Percentiles rank a stretch among this genome's conserved stretches.
phyloP scores from a whole-genome alignment of 2,113 vertebrate genomes.

The Hiodon alosoides region DNA sequence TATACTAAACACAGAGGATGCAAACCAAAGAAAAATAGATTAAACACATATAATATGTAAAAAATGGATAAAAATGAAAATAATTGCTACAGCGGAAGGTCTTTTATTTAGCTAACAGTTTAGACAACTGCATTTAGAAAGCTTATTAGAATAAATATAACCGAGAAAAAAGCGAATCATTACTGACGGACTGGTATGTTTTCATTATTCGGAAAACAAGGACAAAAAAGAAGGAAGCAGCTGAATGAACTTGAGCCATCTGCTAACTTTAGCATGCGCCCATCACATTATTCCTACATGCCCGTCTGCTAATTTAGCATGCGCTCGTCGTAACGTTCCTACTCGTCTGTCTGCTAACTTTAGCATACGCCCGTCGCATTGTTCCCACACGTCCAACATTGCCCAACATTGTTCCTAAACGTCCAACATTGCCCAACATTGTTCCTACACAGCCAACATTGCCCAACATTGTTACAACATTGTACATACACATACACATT shows the following conservation, averaged over 20 bases:
- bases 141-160: slow-evolving; percentile 22
- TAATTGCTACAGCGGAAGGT: too few relatives aligned
- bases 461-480: too few relatives aligned
- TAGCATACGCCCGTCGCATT: background rate
- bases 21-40: too few relatives aligned
- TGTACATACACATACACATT: slow-evolving; percentile 32
- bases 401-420: too few relatives aligned
- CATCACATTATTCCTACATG: slow-evolving; percentile 13
- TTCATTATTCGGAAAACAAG: slow-evolving; percentile 38
- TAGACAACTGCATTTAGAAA: slow-evolving; percentile 6
- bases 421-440: too few relatives aligned
- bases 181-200: slow-evolving; percentile 36
- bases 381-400: too few relatives aligned
- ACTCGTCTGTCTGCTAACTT: slow-evolving; percentile 14
- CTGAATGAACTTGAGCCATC: slow-evolving; percentile 35
- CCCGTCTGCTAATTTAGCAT: background rate
- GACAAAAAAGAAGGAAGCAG: slow-evolving; percentile 16
- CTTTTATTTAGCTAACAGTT: too few relatives aligned
- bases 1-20: too few relatives aligned
- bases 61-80: too few relatives aligned
- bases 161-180: slow-evolving; percentile 23
- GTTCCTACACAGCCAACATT: too few relatives aligned
- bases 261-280: slow-evolving; percentile 27
- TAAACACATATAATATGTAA: too few relatives aligned
- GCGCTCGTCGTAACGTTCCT: background rate